Conservation (phyloP, 2,888 invertebrate species). For the Meteorus colon region DNA sequence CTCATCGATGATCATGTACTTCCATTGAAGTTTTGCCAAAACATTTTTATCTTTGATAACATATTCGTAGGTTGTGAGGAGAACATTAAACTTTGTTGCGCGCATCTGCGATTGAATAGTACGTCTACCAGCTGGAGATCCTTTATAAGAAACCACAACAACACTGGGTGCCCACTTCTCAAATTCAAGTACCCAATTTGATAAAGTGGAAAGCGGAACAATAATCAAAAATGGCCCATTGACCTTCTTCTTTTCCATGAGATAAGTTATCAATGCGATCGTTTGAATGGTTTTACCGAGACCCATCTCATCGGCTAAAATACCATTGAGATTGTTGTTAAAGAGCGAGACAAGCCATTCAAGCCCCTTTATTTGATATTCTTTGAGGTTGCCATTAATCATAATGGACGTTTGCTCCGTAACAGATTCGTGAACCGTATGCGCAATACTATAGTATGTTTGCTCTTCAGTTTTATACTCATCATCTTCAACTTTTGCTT, state of each 20-base stretch:
- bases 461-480: constrained; percentile 96
- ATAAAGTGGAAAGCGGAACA: constrained; percentile 98
- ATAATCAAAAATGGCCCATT: constrained; percentile 99
- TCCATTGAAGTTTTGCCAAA: constrained; percentile 97
- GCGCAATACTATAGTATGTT: constrained; percentile 98
- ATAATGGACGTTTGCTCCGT: constrained; percentile 94
- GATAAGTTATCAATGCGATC: constrained; percentile 94
- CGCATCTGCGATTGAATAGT: constrained; percentile 91
- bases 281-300: constrained; percentile 98
- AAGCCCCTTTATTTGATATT: constrained; percentile 97
- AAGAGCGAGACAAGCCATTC: constrained; percentile 99
- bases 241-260: constrained; percentile 99
- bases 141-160: constrained; percentile 91
- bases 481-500: constrained; percentile 95
- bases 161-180: constrained; percentile 99
- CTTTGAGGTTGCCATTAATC: constrained; percentile 95
- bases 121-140: constrained; percentile 91
- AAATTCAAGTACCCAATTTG: constrained; percentile 99
- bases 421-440: constrained; percentile 96
- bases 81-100: constrained; percentile 96
- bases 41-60: constrained; percentile 98
- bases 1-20: constrained; percentile 99
- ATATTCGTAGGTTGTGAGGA: constrained; percentile 99
- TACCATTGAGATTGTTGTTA: constrained; percentile 99
- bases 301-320: constrained; percentile 99